Conservation (phyloP, 2,797 vertebrate species). For the Oceanodroma leucorhoa region DNA sequence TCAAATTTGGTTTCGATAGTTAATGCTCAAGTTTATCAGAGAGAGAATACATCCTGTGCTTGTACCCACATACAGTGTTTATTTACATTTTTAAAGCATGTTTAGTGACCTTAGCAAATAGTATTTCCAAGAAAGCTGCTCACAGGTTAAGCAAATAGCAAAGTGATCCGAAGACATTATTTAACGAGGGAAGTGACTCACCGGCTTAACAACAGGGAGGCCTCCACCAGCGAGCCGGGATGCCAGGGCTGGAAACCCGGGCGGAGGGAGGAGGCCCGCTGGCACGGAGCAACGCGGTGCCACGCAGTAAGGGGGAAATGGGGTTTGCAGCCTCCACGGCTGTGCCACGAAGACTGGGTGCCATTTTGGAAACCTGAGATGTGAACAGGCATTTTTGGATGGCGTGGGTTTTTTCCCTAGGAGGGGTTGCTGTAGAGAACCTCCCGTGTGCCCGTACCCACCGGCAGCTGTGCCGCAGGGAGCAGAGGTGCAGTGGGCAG, state of each 20-base stretch:
- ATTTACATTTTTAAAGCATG: constrained; percentile 11
- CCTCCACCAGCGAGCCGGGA: not conserved
- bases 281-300: accelerated
- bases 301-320: accelerated
- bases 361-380: not conserved
- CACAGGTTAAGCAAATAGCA: not conserved
- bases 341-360: accelerated
- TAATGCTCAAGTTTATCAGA: not conserved
- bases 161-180: not conserved
- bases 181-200: constrained; percentile 36
- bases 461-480: accelerated
- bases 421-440: not conserved
- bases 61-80: not conserved
- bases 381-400: not conserved
- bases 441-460: accelerated
- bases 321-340: not conserved
- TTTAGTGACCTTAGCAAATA: constrained; percentile 33
- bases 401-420: accelerated
- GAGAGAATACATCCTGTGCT: not conserved
- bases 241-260: not conserved
- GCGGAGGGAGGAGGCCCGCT: accelerated
- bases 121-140: constrained; percentile 11
- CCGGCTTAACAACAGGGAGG: not conserved
- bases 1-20: not conserved
- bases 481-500: accelerated